Conservation (phyloP, 1,140 invertebrate genomes). For the Wasmannia auropunctata region DNA sequence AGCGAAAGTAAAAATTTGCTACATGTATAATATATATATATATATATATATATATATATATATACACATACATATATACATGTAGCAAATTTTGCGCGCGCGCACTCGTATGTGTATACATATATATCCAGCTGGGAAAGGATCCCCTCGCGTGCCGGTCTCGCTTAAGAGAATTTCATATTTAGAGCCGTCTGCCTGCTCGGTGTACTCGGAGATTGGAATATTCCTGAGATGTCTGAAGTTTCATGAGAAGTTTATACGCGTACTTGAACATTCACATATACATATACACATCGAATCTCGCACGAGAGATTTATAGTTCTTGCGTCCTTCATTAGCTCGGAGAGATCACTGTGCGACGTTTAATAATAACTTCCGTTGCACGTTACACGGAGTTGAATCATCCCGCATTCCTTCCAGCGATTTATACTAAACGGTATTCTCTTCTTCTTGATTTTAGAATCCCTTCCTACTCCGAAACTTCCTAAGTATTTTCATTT, state of each 20-base stretch:
- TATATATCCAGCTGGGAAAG: background rate
- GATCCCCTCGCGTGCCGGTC: constrained; percentile 58
- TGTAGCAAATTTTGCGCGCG: background rate
- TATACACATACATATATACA: background rate
- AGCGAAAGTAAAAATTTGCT: constrained; percentile 40
- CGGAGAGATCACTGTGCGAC: constrained; percentile 9
- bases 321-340: constrained; percentile 28
- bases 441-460: no score
- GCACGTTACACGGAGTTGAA: background rate
- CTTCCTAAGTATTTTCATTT: no score
- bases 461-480: no score
- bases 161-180: constrained; percentile 64
- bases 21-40: background rate
- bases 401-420: background rate
- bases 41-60: background rate
- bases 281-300: constrained; percentile 39
- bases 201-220: constrained; percentile 66
- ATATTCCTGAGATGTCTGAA: constrained; percentile 62
- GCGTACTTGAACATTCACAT: constrained; percentile 43
- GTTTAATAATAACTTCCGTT: constrained; percentile 49
- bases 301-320: constrained; percentile 61
- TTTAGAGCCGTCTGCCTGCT: constrained; percentile 59
- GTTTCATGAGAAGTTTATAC: constrained; percentile 56
- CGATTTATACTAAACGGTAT: background rate
- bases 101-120: no score